phyloP scores from a whole-genome alignment of 2,888 invertebrate genomes.

The Heterodera filipjevi region DNA sequence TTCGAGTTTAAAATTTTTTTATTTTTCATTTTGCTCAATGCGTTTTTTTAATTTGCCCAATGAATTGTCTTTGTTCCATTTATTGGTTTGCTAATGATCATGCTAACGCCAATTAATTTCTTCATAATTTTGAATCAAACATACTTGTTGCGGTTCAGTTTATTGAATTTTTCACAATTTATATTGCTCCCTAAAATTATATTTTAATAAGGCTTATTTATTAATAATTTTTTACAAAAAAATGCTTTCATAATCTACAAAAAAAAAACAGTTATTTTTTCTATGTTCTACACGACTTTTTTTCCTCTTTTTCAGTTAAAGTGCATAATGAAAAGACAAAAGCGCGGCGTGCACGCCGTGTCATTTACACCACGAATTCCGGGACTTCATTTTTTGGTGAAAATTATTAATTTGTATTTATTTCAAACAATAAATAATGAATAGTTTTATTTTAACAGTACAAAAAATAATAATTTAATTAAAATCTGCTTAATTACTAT shows the following conservation, averaged over 20 bases:
- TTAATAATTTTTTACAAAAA: too few species aligned
- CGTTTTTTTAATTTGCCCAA: too few species aligned
- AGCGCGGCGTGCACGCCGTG: conserved; percentile 59
- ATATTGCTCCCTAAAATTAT: too few species aligned
- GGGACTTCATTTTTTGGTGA: conserved; percentile 80
- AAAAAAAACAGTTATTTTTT: too few species aligned
- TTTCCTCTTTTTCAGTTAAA: background rate
- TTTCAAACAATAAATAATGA: background rate
- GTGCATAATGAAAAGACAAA: conserved; percentile 53
- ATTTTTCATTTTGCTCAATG: too few species aligned
- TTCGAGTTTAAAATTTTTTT: too few species aligned
- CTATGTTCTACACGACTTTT: too few species aligned
- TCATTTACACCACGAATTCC: conserved; percentile 80
- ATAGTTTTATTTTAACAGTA: background rate
- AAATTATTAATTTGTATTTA: background rate
- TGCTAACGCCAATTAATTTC: conserved; percentile 3
- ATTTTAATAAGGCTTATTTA: too few species aligned
- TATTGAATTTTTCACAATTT: too few species aligned
- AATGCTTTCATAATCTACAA: too few species aligned
- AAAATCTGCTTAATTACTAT: background rate
- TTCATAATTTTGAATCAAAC: conserved; percentile 13
- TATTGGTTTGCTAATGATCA: background rate
- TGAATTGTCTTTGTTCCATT: conserved; percentile 8
- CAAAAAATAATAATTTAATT: background rate
- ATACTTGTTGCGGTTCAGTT: too few species aligned